Evolutionary conservation across 2,113 vertebrate genomes (phyloP).

Genomic region (Pelecanoides urinatrix): DNA sequence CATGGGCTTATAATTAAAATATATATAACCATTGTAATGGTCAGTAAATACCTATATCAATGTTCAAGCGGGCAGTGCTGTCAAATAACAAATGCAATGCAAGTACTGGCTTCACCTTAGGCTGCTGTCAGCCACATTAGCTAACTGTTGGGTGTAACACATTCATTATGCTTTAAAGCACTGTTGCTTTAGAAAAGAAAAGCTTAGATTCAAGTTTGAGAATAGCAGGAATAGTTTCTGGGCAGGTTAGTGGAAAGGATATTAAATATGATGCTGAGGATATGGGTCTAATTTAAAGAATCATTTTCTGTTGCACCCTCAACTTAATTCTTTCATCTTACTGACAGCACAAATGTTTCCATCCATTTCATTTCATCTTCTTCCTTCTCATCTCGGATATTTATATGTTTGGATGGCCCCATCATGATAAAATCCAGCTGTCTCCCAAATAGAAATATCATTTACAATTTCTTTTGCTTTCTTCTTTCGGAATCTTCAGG

Average conservation of each 20-base stretch:
- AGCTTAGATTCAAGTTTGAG: not conserved
- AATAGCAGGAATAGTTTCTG: not conserved
- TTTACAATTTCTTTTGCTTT: conserved; percentile 2
- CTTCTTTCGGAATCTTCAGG: conserved; percentile 4
- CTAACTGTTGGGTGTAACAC: not conserved
- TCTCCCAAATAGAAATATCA: conserved; percentile 1
- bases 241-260: not conserved
- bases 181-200: not conserved
- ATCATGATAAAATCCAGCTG: not conserved
- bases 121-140: not conserved
- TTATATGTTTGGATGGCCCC: conserved; percentile 13
- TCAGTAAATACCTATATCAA: not conserved
- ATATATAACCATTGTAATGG: not conserved
- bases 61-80: not conserved
- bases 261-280: not conserved
- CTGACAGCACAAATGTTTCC: not conserved
- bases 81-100: not conserved
- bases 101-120: not conserved
- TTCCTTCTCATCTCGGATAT: not conserved
- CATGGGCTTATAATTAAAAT: not conserved
- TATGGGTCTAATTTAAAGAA: conserved; percentile 16
- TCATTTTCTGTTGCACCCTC: not conserved
- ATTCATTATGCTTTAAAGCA: not conserved
- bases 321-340: conserved; percentile 25
- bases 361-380: conserved; percentile 3